Base-by-base conservation (phyloP, 1,140 invertebrate species). In the Papilio aristodemus region DNA sequence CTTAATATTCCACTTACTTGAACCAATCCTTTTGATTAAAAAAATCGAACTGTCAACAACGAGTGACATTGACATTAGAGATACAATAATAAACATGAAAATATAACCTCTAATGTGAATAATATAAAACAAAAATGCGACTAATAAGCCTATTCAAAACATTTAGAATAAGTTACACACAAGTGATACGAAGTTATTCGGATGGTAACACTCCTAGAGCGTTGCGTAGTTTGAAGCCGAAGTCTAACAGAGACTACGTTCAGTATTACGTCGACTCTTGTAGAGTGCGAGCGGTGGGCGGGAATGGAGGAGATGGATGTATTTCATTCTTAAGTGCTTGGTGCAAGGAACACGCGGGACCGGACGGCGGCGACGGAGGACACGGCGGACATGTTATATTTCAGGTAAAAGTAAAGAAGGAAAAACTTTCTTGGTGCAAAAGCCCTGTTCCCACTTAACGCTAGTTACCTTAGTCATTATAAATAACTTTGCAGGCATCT, bases 381-480 rank as follows among this genome's bases (percentile, higher is more conserved):
- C 94, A 98, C 84, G 99, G 99, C n/a, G 98, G 97, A 0, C 98
- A 99, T 92, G 95, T 99, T 1, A 94, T 99, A 59, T 97, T 99
- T 79, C 81, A 86, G 74, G 86, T 89, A 70, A 69, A 27, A 0
- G 22, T 39, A 9, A 54, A 22, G 27, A 3, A 32, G 6, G 6
- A 32, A 32, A 32, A 32, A 32, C 27, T 32, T 32, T 32, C 27
- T n/a, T n/a, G n/a, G n/a, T n/a, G n/a, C n/a, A n/a, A n/a, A n/a
- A n/a, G n/a, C n/a, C n/a, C n/a, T n/a, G n/a, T n/a, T n/a, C n/a
- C n/a, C n/a, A n/a, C n/a, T n/a, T n/a, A n/a, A n/a, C n/a, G n/a
- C n/a, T n/a, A n/a, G n/a, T n/a, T n/a, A n/a, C n/a, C n/a, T n/a
- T n/a, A 32, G 27, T 32, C 3, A 39, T 4, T 14, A 41, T 1